A percentile compares a stretch with the other conserved stretches of the same genome.
Conservation (phyloP, 53 echinoderm and acorn worm genomes). For the Zoroaster sp. region DNA sequence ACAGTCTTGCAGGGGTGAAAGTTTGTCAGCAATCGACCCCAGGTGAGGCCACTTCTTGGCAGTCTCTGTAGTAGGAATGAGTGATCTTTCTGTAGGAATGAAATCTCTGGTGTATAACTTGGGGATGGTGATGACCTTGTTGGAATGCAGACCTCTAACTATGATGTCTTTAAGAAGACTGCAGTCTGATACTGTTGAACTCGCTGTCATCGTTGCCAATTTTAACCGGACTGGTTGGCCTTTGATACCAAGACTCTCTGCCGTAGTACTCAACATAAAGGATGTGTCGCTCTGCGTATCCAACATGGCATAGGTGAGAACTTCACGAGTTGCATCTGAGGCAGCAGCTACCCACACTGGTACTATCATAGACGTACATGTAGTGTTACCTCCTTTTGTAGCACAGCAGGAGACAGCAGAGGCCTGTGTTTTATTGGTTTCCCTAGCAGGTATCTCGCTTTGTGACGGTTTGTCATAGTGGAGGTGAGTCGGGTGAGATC, state of each 20-base stretch:
- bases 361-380: background rate
- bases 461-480: conserved; percentile 9
- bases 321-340: conserved; percentile 23
- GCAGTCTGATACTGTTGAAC: too few species aligned
- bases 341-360: conserved; percentile 32
- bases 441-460: background rate
- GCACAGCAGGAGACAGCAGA: background rate
- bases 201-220: too few species aligned
- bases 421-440: background rate
- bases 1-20: too few species aligned
- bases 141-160: conserved; percentile 18
- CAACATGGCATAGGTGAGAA: conserved; percentile 56
- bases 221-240: too few species aligned
- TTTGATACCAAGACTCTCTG: too few species aligned
- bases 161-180: too few species aligned
- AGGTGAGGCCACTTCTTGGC: too few species aligned
- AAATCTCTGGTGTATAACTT: conserved; percentile 64
- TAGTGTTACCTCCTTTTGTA: background rate
- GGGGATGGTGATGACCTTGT: conserved; percentile 47
- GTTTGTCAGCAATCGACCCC: too few species aligned
- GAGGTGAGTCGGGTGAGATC: conserved; percentile 25
- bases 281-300: conserved; percentile 69
- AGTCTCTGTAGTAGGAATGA: conserved; percentile 46
- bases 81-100: conserved; percentile 51
- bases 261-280: conserved; percentile 58